A percentile compares a stretch with the other conserved stretches of the same genome.
phyloP scores from a whole-genome alignment of 1,140 invertebrate genomes.

The Zaprionus inermis region DNA sequence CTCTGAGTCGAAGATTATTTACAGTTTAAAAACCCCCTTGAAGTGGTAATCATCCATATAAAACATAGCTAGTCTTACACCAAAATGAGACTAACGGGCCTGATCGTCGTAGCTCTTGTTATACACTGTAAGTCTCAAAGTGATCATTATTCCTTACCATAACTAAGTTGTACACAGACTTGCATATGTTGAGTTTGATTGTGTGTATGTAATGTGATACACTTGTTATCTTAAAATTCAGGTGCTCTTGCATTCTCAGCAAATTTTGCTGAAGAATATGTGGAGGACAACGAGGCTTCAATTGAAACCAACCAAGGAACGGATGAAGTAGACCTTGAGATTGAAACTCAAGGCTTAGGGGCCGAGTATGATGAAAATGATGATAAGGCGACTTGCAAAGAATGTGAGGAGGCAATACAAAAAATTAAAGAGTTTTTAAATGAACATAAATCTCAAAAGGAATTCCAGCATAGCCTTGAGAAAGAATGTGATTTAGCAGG shows the following conservation, averaged over 20 bases:
- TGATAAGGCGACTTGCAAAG: too few species aligned
- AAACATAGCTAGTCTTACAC: background rate
- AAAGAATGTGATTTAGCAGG: too few species aligned
- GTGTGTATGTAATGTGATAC: too few species aligned
- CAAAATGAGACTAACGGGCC: background rate
- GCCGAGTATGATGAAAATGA: too few species aligned
- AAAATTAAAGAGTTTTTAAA: too few species aligned
- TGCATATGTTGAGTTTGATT: too few species aligned
- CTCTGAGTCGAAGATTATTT: background rate
- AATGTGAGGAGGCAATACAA: too few species aligned
- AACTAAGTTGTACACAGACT: too few species aligned
- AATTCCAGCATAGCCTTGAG: too few species aligned
- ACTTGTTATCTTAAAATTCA: background rate
- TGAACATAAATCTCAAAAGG: too few species aligned
- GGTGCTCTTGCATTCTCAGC: background rate
- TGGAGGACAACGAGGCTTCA: background rate
- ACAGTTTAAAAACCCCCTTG: background rate
- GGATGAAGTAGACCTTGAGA: background rate
- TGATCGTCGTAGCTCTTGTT: background rate
- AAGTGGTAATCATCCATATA: background rate
- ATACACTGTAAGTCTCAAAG: background rate
- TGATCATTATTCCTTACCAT: background rate
- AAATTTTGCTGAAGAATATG: slow-evolving; percentile 25
- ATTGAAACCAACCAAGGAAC: background rate
- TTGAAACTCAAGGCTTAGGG: background rate